A percentile compares a stretch with the other conserved stretches of the same genome.
These are phyloP conservation scores for Oncorhynchus masou DNA, from an alignment of 2,113 vertebrate species.

Conservation along the genomic window DNA sequence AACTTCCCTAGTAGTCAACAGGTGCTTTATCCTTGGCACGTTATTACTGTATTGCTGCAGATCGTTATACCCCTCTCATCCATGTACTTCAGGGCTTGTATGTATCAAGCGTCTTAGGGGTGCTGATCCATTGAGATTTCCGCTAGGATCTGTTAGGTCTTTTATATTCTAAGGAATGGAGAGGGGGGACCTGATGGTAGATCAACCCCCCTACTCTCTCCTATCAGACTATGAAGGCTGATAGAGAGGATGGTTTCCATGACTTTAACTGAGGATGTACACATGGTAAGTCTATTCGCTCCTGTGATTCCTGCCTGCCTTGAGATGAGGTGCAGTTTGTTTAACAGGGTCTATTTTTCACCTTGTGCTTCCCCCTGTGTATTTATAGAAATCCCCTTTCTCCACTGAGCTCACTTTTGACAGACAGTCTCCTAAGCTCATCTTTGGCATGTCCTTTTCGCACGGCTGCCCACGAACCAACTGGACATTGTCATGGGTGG, in stretches of 20 bases:
- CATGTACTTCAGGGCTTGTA: no score
- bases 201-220: no score
- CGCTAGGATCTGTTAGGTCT: no score
- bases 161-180: no score
- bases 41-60: background rate
- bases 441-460: slow-evolving; percentile 38
- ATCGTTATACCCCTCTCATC: background rate
- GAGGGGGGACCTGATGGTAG: no score
- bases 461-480: background rate
- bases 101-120: no score
- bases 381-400: slow-evolving; percentile 68
- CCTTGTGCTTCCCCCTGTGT: slow-evolving; percentile 44
- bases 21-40: background rate
- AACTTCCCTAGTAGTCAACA: background rate
- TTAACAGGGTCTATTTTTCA: slow-evolving; percentile 55
- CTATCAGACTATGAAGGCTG: background rate
- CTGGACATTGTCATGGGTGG: background rate
- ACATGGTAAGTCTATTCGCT: background rate
- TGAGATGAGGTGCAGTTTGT: background rate
- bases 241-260: background rate
- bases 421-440: slow-evolving; percentile 51
- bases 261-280: background rate
- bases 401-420: slow-evolving; percentile 43
- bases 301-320: background rate
- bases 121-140: no score